phyloP scores from a whole-genome alignment of 2,888 invertebrate species.

The Erebia palarica region DNA sequence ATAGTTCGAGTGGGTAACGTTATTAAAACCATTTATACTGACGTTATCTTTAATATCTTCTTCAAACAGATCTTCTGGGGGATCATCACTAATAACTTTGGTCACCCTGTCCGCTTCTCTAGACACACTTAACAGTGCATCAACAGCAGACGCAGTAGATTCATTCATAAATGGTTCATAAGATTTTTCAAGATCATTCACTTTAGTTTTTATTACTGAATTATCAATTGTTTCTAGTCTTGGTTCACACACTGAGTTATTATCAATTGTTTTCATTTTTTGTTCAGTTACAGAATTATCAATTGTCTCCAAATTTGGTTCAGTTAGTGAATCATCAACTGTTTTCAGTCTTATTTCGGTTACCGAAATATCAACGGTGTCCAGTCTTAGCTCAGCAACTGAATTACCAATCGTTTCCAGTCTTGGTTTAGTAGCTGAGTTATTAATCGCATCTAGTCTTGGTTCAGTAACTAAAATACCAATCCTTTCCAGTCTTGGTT shows the following conservation, averaged over 20 bases:
- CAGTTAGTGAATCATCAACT: background rate
- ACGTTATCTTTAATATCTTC: constrained; percentile 66
- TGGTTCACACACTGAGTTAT: background rate
- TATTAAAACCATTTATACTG: constrained; percentile 51
- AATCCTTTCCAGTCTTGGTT: constrained; percentile 1
- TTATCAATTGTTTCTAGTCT: background rate
- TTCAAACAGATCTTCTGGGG: constrained; percentile 75
- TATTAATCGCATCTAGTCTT: background rate
- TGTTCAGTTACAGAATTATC: background rate
- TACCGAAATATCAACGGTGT: constrained; percentile 12
- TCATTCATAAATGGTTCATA: constrained; percentile 64
- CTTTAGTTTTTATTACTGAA: constrained; percentile 8
- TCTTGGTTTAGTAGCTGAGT: background rate
- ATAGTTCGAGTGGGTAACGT: constrained; percentile 42
- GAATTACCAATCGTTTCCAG: background rate
- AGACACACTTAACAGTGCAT: constrained; percentile 72
- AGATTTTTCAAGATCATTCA: constrained; percentile 32
- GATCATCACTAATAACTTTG: constrained; percentile 67
- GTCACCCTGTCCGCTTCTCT: constrained; percentile 73
- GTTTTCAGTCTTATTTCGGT: background rate
- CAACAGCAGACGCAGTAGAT: constrained; percentile 75
- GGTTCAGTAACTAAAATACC: background rate
- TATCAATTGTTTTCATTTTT: background rate
- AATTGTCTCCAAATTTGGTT: background rate
- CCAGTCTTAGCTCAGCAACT: background rate